Percentiles rank a stretch among this genome's conserved stretches.
Conservation (phyloP, 2,113 vertebrate species). For the Tonatia bakeri region DNA sequence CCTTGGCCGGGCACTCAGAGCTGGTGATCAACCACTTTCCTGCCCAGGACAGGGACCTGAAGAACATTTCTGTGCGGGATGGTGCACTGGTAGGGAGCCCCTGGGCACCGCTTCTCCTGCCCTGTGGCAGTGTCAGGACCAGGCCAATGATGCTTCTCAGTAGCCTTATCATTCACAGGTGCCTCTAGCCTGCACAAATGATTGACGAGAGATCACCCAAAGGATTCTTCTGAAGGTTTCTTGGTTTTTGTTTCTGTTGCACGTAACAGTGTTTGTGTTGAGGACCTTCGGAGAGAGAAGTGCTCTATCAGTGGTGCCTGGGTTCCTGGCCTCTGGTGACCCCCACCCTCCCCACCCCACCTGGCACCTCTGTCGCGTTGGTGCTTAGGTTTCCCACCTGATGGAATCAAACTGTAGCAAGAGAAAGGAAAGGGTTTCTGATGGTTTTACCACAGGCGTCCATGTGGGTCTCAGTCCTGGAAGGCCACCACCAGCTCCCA, state of each 20-base stretch:
- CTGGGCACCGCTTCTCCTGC: neutral
- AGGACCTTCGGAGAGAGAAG: neutral
- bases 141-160: conserved; percentile 70
- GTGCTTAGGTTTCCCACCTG: conserved; percentile 27
- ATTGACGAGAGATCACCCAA: conserved; percentile 80
- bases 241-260: conserved; percentile 40
- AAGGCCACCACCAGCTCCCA: neutral
- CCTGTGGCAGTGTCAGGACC: conserved; percentile 58
- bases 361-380: neutral
- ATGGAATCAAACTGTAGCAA: neutral
- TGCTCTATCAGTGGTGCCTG: neutral
- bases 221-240: conserved; percentile 70
- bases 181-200: conserved; percentile 83
- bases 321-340: neutral
- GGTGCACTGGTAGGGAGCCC: neutral
- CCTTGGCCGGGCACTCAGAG: neutral
- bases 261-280: neutral
- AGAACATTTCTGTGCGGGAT: neutral
- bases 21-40: neutral
- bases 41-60: neutral
- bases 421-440: conserved; percentile 2
- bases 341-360: neutral
- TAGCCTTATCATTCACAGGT: conserved; percentile 87
- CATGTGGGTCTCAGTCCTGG: neutral
- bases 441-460: conserved; percentile 10